phyloP scores from a whole-genome alignment of 2,888 invertebrate genomes.

The Agrotis ipsilon region DNA sequence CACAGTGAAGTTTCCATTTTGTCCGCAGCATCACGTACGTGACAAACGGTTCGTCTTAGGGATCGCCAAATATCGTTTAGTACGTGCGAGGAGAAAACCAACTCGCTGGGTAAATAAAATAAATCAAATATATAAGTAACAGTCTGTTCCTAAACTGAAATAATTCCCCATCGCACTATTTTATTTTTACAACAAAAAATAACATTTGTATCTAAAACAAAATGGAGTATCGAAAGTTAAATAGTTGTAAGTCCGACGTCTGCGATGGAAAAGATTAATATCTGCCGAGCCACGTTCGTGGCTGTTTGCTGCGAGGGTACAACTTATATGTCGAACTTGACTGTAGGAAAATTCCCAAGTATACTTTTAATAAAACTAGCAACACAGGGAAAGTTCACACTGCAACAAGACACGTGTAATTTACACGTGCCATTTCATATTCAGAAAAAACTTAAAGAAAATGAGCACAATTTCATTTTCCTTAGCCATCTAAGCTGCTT shows the following conservation, averaged over 20 bases:
- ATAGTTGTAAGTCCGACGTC: slow-evolving; percentile 42
- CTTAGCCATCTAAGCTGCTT: slow-evolving; percentile 14
- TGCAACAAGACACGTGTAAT: slow-evolving; percentile 11
- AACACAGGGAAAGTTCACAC: neutral
- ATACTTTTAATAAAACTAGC: slow-evolving; percentile 43
- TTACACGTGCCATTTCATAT: neutral
- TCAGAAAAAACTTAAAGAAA: neutral
- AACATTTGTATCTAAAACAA: slow-evolving; percentile 61
- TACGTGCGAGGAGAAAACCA: slow-evolving; percentile 89
- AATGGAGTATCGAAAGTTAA: slow-evolving; percentile 58
- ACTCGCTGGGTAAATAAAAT: slow-evolving; percentile 89
- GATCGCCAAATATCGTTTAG: slow-evolving; percentile 91
- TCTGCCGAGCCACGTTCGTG: slow-evolving; percentile 37
- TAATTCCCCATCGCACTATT: slow-evolving; percentile 73
- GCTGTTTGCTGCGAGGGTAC: slow-evolving; percentile 40
- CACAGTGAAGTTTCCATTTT: slow-evolving; percentile 88
- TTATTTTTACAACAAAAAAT: slow-evolving; percentile 73
- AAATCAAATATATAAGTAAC: slow-evolving; percentile 90
- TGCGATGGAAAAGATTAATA: slow-evolving; percentile 59
- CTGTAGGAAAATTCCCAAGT: slow-evolving; percentile 38
- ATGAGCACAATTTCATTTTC: slow-evolving; percentile 13
- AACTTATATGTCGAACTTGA: slow-evolving; percentile 43
- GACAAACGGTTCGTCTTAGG: slow-evolving; percentile 90
- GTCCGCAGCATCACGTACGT: slow-evolving; percentile 89
- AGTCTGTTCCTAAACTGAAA: slow-evolving; percentile 85